Evolutionary conservation across 2,888 invertebrate species (phyloP).

Genomic region (Diarsia brunnea): DNA sequence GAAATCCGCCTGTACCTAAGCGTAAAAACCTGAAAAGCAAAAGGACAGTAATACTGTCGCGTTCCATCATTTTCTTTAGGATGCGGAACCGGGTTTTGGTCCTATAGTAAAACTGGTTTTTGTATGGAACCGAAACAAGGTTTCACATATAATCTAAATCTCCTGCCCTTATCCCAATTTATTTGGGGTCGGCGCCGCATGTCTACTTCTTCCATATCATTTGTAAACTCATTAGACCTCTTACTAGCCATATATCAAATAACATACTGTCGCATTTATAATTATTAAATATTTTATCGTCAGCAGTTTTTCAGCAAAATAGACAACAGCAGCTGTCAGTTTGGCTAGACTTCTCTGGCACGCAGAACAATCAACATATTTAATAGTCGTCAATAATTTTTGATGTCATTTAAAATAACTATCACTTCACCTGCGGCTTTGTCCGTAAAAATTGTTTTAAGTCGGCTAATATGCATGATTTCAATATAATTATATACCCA

Average conservation of each 20-base stretch:
- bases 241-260: not conserved
- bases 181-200: not conserved
- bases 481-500: too few species aligned
- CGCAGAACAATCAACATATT: constrained; percentile 18
- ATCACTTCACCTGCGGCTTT: too few species aligned
- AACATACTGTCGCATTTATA: not conserved
- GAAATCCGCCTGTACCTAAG: not conserved
- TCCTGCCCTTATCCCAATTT: not conserved
- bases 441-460: too few species aligned
- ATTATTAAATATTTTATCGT: not conserved
- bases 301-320: constrained; percentile 1
- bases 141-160: too few species aligned
- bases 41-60: not conserved
- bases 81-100: too few species aligned
- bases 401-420: constrained; percentile 11
- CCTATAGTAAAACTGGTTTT: too few species aligned
- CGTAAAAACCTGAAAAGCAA: not conserved
- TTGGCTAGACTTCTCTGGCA: constrained; percentile 53
- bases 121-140: too few species aligned
- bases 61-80: not conserved
- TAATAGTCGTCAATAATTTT: constrained; percentile 22
- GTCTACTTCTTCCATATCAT: not conserved
- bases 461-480: too few species aligned
- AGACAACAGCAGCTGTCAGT: constrained; percentile 47
- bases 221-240: not conserved